A percentile compares a stretch with the other conserved stretches of the same genome.
Conservation (phyloP, 2,888 invertebrate genomes). For the Spodoptera exigua region DNA sequence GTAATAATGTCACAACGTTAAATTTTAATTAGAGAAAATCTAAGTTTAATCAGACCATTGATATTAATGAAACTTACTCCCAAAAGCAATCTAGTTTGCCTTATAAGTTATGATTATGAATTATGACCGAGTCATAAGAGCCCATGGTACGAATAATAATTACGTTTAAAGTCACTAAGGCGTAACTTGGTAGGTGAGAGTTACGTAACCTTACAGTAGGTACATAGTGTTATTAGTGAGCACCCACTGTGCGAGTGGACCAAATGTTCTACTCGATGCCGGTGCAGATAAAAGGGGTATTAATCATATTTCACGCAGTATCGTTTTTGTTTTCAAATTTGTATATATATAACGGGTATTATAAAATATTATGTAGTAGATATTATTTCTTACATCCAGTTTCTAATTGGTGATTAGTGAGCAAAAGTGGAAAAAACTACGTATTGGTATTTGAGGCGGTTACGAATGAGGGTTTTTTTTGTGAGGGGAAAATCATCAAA, state of each 20-base stretch:
- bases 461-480: too few species aligned
- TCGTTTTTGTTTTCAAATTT: not conserved
- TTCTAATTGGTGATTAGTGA: too few species aligned
- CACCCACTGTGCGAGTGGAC: conserved; percentile 37
- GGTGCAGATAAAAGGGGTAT: conserved; percentile 12
- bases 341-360: too few species aligned
- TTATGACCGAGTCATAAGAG: conserved; percentile 44
- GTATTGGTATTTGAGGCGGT: too few species aligned
- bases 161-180: conserved; percentile 42
- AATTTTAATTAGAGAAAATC: conserved; percentile 1
- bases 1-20: too few species aligned
- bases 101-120: conserved; percentile 37
- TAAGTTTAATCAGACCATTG: conserved; percentile 18
- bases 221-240: conserved; percentile 56
- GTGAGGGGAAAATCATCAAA: too few species aligned
- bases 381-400: too few species aligned
- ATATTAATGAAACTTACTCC: conserved; percentile 31
- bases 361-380: too few species aligned
- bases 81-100: conserved; percentile 46
- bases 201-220: conserved; percentile 41
- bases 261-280: conserved; percentile 12
- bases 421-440: too few species aligned
- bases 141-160: conserved; percentile 41
- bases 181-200: conserved; percentile 48
- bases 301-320: conserved; percentile 1